A percentile compares a stretch with the other conserved stretches of the same genome.
These are phyloP conservation scores for Holothuria leucospilota DNA, from an alignment of 53 echinoderm and acorn worm species.

Conservation along the genomic window DNA sequence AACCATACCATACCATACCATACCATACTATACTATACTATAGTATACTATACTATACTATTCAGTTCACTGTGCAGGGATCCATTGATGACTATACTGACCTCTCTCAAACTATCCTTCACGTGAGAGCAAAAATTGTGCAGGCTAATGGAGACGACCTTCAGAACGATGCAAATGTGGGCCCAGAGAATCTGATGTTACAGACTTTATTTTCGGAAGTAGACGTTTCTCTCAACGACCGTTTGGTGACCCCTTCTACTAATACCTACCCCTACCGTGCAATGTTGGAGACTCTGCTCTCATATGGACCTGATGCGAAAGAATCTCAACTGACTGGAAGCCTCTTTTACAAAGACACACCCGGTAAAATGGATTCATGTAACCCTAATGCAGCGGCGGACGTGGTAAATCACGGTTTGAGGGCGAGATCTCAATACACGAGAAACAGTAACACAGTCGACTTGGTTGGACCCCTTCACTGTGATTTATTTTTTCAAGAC, in stretches of 20 bases:
- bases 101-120: constrained; percentile 52
- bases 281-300: constrained; percentile 61
- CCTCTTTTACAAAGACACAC: background rate
- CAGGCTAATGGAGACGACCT: constrained; percentile 60
- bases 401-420: constrained; percentile 1
- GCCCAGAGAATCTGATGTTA: constrained; percentile 59
- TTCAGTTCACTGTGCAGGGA: constrained; percentile 61
- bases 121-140: constrained; percentile 54
- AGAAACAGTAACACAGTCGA: constrained; percentile 17
- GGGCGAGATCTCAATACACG: background rate
- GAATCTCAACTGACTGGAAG: constrained; percentile 34
- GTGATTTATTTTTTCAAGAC: constrained; percentile 69
- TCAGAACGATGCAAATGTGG: constrained; percentile 50
- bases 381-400: background rate
- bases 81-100: constrained; percentile 61
- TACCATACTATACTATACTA: no score
- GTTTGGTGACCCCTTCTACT: constrained; percentile 46
- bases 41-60: no score
- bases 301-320: constrained; percentile 45
- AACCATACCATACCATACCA: no score
- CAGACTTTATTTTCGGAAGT: constrained; percentile 72
- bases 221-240: constrained; percentile 54
- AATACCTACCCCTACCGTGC: background rate
- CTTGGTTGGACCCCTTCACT: constrained; percentile 44
- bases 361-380: background rate